Evolutionary conservation across 2,797 vertebrate genomes (phyloP).

Genomic region (Pseudomugil gertrudae): DNA sequence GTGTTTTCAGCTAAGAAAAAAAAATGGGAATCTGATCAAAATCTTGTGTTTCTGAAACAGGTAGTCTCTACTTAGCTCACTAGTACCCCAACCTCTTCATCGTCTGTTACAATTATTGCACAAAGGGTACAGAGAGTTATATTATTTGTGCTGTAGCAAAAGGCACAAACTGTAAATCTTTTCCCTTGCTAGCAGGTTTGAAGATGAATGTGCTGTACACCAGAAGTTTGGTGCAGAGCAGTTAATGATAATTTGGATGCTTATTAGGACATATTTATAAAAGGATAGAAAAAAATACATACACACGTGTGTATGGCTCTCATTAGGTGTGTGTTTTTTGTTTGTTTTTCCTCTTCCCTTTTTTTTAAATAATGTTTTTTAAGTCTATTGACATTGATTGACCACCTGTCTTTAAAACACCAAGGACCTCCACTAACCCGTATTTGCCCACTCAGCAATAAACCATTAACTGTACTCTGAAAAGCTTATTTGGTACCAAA

Average conservation of each 20-base stretch:
- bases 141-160: slow-evolving; percentile 63
- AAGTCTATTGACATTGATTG: slow-evolving; percentile 33
- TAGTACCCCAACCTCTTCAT: slow-evolving; percentile 47
- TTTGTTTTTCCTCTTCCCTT: background rate
- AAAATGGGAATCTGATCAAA: slow-evolving; percentile 51
- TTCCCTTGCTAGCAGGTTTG: slow-evolving; percentile 48
- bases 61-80: slow-evolving; percentile 47
- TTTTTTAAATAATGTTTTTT: slow-evolving; percentile 6
- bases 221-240: slow-evolving; percentile 24
- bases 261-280: slow-evolving; percentile 22
- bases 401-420: slow-evolving; percentile 31
- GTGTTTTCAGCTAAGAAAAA: slow-evolving; percentile 44
- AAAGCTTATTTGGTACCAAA: slow-evolving; percentile 30
- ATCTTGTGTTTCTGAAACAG: slow-evolving; percentile 37
- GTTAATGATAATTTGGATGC: slow-evolving; percentile 17
- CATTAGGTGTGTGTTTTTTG: slow-evolving; percentile 7
- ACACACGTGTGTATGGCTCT: slow-evolving; percentile 8
- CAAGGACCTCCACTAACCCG: slow-evolving; percentile 9
- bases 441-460: slow-evolving; percentile 37
- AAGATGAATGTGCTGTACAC: slow-evolving; percentile 43
- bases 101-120: slow-evolving; percentile 55
- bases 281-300: slow-evolving; percentile 5
- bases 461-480: slow-evolving; percentile 34
- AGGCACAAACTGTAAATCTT: slow-evolving; percentile 57
- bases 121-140: slow-evolving; percentile 39